A percentile compares a stretch with the other conserved stretches of the same genome.
Evolutionary conservation across 1,140 invertebrate genomes (phyloP).

Genomic region (Agraylea sexmaculata): DNA sequence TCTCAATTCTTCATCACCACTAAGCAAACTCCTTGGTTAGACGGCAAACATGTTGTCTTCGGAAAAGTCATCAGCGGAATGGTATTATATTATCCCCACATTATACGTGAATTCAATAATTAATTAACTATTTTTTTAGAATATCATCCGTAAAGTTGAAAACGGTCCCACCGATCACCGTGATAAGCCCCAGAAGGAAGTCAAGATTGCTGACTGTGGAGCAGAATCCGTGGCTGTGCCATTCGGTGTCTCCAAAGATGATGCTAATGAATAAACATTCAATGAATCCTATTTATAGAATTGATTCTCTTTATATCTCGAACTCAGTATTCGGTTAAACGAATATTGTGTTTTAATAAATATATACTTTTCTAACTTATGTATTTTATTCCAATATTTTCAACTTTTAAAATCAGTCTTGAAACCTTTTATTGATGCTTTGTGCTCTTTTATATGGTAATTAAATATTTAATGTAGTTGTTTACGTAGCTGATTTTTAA

Average conservation of each 20-base stretch:
- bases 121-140: constrained; percentile 42
- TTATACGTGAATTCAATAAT: constrained; percentile 17
- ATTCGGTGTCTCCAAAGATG: constrained; percentile 68
- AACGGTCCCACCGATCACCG: constrained; percentile 54
- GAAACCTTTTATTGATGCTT: too few relatives aligned
- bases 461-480: too few relatives aligned
- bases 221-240: constrained; percentile 58
- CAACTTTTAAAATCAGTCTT: too few relatives aligned
- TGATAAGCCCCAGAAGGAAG: constrained; percentile 69
- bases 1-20: constrained; percentile 97
- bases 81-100: constrained; percentile 41
- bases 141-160: constrained; percentile 80
- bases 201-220: constrained; percentile 65
- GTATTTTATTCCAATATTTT: too few relatives aligned
- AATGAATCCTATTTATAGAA: too few relatives aligned
- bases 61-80: constrained; percentile 88
- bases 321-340: too few relatives aligned
- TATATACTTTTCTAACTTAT: too few relatives aligned
- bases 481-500: too few relatives aligned
- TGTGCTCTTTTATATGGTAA: too few relatives aligned
- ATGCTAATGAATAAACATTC: constrained; percentile 64
- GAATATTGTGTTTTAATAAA: too few relatives aligned
- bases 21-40: constrained; percentile 86
- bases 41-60: constrained; percentile 95
- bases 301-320: too few relatives aligned